A percentile compares a stretch with the other conserved stretches of the same genome.
Conservation (phyloP, 2,888 invertebrate species). For the Oscheius sp. region DNA sequence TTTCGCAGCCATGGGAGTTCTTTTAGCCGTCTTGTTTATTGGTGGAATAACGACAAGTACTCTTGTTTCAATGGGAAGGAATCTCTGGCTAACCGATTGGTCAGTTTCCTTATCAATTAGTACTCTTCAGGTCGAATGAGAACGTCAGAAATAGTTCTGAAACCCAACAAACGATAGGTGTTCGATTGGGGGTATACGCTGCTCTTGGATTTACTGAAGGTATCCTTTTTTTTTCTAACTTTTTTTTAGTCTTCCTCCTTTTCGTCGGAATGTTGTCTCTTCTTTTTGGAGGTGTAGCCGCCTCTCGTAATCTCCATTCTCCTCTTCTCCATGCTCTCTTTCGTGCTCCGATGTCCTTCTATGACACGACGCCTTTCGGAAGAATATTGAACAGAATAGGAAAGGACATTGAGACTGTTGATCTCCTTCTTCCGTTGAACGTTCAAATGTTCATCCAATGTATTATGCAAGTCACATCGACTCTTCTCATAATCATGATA, state of each 20-base stretch:
- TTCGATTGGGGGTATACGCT: conserved; percentile 66
- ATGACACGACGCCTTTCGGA: conserved; percentile 69
- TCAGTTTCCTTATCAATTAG: conserved; percentile 10
- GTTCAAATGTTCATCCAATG: conserved; percentile 68
- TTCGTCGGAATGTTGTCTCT: conserved; percentile 68
- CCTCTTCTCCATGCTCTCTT: conserved; percentile 67
- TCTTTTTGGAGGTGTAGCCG: conserved; percentile 66
- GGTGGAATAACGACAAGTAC: conserved; percentile 63
- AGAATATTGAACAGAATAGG: conserved; percentile 67
- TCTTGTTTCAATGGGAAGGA: conserved; percentile 64
- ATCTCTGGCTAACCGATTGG: conserved; percentile 69
- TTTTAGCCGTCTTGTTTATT: conserved; percentile 56
- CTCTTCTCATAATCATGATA: conserved; percentile 67
- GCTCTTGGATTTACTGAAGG: conserved; percentile 67
- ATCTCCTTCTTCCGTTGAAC: conserved; percentile 66
- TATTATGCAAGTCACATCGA: conserved; percentile 66
- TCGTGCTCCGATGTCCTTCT: conserved; percentile 69
- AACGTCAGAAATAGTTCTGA: conserved; percentile 48
- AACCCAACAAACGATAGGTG: conserved; percentile 39
- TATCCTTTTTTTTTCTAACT: conserved; percentile 9
- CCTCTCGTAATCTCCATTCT: conserved; percentile 64
- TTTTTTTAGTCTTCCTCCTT: conserved; percentile 58
- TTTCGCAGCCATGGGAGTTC: conserved; percentile 65
- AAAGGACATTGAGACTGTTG: conserved; percentile 69
- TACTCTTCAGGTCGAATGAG: conserved; percentile 61